Conservation (phyloP, 53 echinoderm and acorn worm species). For the Mesocentrotus franciscanus region DNA sequence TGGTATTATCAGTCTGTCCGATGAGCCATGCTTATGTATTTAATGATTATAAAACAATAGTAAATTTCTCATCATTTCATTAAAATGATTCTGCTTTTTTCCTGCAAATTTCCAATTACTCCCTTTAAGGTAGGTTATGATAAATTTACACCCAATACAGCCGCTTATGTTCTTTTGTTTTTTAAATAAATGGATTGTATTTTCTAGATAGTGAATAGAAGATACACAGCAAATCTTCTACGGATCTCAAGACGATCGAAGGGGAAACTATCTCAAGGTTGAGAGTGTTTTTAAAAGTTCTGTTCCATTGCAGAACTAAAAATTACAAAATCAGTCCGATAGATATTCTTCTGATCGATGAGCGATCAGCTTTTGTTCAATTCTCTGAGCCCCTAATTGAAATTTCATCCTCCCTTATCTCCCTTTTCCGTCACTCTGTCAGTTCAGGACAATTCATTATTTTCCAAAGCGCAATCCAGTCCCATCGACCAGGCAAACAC, state of each 20-base stretch:
- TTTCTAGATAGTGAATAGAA: too few relatives aligned
- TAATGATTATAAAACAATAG: too few relatives aligned
- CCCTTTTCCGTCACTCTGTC: not conserved
- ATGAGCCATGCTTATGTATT: too few relatives aligned
- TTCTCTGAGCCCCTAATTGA: slow-evolving; percentile 13
- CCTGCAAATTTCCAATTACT: too few relatives aligned
- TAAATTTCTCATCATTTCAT: too few relatives aligned
- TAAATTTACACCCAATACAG: too few relatives aligned
- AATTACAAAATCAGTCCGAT: not conserved
- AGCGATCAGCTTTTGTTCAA: not conserved
- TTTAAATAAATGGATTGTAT: too few relatives aligned
- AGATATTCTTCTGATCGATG: not conserved
- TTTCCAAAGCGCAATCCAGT: not conserved
- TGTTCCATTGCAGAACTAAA: not conserved
- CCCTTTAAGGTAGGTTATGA: too few relatives aligned
- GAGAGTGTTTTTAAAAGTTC: not conserved
- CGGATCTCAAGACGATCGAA: not conserved
- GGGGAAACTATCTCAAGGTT: not conserved
- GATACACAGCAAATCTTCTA: not conserved
- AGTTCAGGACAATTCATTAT: not conserved
- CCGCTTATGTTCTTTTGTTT: too few relatives aligned
- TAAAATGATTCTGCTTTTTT: too few relatives aligned
- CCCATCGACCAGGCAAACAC: slow-evolving; percentile 2
- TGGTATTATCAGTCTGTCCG: too few relatives aligned
- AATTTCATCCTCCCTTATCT: slow-evolving; percentile 22